phyloP scores from a whole-genome alignment of 2,797 vertebrate species.

The Tapirus indicus region DNA sequence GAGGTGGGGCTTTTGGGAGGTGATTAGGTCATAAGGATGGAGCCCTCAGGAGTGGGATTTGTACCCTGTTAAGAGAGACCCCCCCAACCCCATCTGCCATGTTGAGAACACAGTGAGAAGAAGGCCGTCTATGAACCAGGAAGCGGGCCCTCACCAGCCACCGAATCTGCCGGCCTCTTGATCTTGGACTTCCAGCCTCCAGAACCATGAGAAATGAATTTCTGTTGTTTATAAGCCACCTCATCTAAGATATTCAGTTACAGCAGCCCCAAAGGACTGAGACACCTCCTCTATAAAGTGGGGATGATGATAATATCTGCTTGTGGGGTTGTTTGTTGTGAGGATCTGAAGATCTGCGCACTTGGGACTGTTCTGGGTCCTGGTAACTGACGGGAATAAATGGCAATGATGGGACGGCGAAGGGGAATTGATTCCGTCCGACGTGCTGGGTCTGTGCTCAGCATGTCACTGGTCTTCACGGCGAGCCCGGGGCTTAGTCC shows the following conservation, averaged over 20 bases:
- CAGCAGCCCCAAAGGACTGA: no score
- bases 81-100: neutral
- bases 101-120: neutral
- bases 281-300: neutral
- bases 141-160: neutral
- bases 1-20: neutral
- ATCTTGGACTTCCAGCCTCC: neutral
- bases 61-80: neutral
- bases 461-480: neutral
- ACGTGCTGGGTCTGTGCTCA: neutral
- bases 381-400: neutral
- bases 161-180: neutral
- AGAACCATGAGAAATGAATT: neutral
- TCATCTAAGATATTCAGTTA: neutral
- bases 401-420: accelerated
- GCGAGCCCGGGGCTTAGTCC: accelerated
- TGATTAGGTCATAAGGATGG: neutral
- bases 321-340: neutral
- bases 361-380: neutral
- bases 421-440: neutral
- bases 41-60: neutral
- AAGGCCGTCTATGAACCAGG: neutral
- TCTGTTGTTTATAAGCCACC: neutral
- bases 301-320: neutral
- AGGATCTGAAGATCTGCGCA: neutral